Evolutionary conservation across 2,888 invertebrate species (phyloP).

Genomic region (Tridacna crocea): DNA sequence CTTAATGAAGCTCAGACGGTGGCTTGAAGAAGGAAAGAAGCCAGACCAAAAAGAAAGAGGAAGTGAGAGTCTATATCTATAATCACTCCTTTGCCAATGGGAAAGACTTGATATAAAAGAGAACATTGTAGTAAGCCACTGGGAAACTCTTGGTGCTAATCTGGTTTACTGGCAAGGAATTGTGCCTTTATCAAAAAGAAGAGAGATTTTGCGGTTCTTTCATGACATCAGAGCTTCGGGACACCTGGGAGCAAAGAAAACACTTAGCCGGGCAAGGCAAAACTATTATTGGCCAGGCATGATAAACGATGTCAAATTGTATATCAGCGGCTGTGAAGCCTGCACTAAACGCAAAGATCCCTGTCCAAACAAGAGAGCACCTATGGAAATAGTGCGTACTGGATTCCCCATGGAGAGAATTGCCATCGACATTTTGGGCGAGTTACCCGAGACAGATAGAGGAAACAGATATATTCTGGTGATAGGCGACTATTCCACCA

Average conservation of each 20-base stretch:
- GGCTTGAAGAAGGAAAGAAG: slow-evolving; percentile 9
- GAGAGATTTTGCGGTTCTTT: slow-evolving; percentile 6
- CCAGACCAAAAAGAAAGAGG: slow-evolving; percentile 7
- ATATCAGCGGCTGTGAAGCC: slow-evolving; percentile 13
- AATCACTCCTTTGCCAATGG: slow-evolving; percentile 21
- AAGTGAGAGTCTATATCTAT: slow-evolving; percentile 7
- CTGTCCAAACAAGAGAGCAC: slow-evolving; percentile 10
- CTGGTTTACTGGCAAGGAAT: slow-evolving; percentile 11
- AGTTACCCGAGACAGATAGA: slow-evolving; percentile 13
- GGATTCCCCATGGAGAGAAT: slow-evolving; percentile 39
- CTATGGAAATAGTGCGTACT: slow-evolving; percentile 22
- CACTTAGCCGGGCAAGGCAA: slow-evolving; percentile 10
- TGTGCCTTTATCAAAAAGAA: slow-evolving; percentile 17
- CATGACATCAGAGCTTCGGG: slow-evolving; percentile 29
- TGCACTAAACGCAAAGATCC: slow-evolving; percentile 17
- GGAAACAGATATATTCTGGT: slow-evolving; percentile 34
- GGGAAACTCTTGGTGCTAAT: slow-evolving; percentile 4
- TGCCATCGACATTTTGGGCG: slow-evolving; percentile 31
- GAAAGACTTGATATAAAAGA: slow-evolving; percentile 4
- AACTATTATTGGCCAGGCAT: slow-evolving; percentile 36
- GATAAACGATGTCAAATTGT: slow-evolving; percentile 21
- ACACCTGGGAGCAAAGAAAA: slow-evolving; percentile 29
- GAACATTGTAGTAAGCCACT: slow-evolving; percentile 15
- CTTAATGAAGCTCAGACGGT: not conserved
- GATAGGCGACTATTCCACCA: slow-evolving; percentile 37